Base-by-base conservation (phyloP, 2,113 vertebrate genomes). In the Pteruthius melanotis region DNA sequence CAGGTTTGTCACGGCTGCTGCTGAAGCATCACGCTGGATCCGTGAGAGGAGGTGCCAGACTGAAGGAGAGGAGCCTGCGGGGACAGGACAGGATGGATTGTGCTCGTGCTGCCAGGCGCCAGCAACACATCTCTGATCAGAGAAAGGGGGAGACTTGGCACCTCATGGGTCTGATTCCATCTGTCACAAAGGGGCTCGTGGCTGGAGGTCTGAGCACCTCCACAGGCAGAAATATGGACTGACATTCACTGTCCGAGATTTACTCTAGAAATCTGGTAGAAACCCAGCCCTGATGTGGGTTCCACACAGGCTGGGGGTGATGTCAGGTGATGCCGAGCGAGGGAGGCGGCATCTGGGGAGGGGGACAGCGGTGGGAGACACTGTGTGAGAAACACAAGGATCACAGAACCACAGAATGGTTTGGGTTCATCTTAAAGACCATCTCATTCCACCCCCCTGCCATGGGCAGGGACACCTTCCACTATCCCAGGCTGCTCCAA, bases 241-340 rank as follows among this genome's bases (percentile, higher is more conserved):
- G 15, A 13, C 17, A 11, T 28, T 31, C 3, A 3, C 37, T 91
- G 42, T 10, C 33, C 33, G n/a, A 61, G 65, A 21, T 28, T 24
- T 57, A 13, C 6, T 26, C 60, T 7, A 2, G 6, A 21, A 26
- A 20, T 53, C 3, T 42, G 61, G 52, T 14, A n/a, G 65, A 30
- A 88, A 79, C 26, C 6, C 53, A 68, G 42, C 18, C 35, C 37
- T 1, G 2, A 9, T 39, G 26, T 14, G 4, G 21, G 50, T 53
- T 49, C 27, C 30, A 10, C 24, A 26, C 23, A 16, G 59, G 61
- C 21, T 26, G 60, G 35, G 54, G 42, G 30, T 37, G 30, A 22
- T 11, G 5, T 3, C 54, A 19, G n/a, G 52, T 0, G 5, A 30
- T 42, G 69, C 56, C 0, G 5, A 47, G 45, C 8, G 10, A 54